These are phyloP conservation scores for Dolichomitus sp. DNA, from an alignment of 2,888 invertebrate genomes.

Conservation along the genomic window DNA sequence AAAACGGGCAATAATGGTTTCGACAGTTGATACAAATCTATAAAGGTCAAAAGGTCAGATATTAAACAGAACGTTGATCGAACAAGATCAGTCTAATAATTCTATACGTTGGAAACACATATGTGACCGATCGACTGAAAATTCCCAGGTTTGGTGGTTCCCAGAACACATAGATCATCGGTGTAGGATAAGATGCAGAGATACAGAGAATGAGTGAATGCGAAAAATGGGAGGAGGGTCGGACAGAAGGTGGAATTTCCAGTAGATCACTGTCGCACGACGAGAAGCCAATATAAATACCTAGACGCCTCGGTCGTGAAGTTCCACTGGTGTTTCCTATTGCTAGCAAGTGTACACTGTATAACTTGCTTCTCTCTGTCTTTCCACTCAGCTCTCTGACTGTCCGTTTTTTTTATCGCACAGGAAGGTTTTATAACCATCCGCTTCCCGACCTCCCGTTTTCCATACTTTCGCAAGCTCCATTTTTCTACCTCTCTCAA, in stretches of 20 bases:
- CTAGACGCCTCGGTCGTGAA: conserved; percentile 78
- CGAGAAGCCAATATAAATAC: conserved; percentile 85
- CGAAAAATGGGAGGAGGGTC: conserved; percentile 61
- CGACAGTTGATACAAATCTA: neutral
- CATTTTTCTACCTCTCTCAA: conserved; percentile 23
- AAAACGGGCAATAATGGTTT: neutral
- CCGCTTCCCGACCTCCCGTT: conserved; percentile 19
- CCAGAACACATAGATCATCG: conserved; percentile 12
- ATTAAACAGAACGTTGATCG: neutral
- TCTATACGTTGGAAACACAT: neutral
- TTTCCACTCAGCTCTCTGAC: conserved; percentile 41
- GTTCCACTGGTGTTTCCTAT: conserved; percentile 72
- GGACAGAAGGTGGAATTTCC: conserved; percentile 80
- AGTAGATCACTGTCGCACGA: conserved; percentile 85
- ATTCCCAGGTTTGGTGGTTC: conserved; percentile 29
- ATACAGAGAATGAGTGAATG: conserved; percentile 64
- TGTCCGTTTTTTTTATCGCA: conserved; percentile 53
- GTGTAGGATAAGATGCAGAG: conserved; percentile 13
- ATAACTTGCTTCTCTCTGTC: conserved; percentile 51
- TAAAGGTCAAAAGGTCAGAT: neutral
- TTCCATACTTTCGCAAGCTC: conserved; percentile 37
- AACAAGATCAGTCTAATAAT: neutral
- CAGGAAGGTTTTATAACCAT: conserved; percentile 57
- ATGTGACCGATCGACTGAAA: neutral
- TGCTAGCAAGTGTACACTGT: conserved; percentile 60